Base-by-base conservation (phyloP, 2,888 invertebrate species). In the Caenorhabditis becei region DNA sequence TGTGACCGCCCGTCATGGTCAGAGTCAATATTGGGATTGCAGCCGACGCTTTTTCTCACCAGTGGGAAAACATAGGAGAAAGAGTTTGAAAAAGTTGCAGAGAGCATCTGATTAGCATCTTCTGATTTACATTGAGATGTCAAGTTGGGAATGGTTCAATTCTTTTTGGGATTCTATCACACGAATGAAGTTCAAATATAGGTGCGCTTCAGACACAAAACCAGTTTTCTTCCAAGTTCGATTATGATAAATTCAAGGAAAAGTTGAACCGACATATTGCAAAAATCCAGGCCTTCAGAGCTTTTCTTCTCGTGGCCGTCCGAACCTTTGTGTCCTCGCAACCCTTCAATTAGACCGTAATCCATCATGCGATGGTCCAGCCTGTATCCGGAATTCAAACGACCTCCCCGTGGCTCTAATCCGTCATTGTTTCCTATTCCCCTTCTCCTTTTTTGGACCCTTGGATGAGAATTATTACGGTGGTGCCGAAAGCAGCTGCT, bases 401-500 rank as follows among this genome's bases (percentile, higher is more conserved):
- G 35, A 67, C 47, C 44, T 41, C 26, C 16, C 51, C 32, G 23
- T 51, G n/a, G 23, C n/a, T 63, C 63, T 69, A 69, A 69, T 69
- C 67, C 58, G 47, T 58, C 51, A 59, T 70, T 61, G 70, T 70
- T n/a, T 69, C 44, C 32, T 4, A 51, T 47, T 56, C 47, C 7
- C 41, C 47, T 18, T 37, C 49, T 51, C 70, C 26, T 71, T 62
- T 62, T 53, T 41, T 37, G 32, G 4, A 32, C 32, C 32, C 5
- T 32, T 4, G 5, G 5, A 32, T 32, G 4, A 32, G 10, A 32
- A 32, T 7, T 16, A 69, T 47, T 58, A 59, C 49, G 53, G 71
- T 10, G 10, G 4, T 62, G 54, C 71, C 71, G 71, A 71, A 71
- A 71, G 62, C 71, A 71, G 62, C 71, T 71, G 71, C 71, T 71